These are phyloP conservation scores for Aurelia aurita DNA, from an alignment of 30 jellyfish, hydroid and myxozoan species.

Conservation along the genomic window DNA sequence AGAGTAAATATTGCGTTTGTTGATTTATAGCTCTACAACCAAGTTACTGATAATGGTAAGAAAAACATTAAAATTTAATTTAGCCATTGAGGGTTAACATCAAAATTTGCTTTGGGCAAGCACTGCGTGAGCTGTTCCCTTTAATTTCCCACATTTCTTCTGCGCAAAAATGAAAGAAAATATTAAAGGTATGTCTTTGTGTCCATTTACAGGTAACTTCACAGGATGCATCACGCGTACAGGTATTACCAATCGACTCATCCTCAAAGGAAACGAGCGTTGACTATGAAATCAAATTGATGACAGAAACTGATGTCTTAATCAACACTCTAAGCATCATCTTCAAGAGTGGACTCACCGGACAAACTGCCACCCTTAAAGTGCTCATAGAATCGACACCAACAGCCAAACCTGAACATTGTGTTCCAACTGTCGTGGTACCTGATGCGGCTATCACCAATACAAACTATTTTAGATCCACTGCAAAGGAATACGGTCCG, in stretches of 20 bases:
- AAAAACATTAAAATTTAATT: no score
- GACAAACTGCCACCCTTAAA: background rate
- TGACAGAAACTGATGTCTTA: background rate
- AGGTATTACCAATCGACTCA: background rate
- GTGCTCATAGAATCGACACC: slow-evolving; percentile 22
- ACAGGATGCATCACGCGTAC: background rate
- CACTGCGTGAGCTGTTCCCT: no score
- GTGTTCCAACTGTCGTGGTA: no score
- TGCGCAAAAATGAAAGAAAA: no score
- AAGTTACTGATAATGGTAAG: no score
- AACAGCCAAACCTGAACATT: background rate
- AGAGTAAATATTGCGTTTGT: no score
- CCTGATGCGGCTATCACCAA: background rate
- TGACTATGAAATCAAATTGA: slow-evolving; percentile 13
- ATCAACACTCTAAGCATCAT: background rate
- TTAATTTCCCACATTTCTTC: no score
- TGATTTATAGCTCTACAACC: no score
- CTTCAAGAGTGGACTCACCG: slow-evolving; percentile 25
- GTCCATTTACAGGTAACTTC: no score
- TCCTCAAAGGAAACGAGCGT: background rate
- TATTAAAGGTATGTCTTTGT: no score
- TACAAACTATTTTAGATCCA: background rate
- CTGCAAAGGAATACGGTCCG: slow-evolving; percentile 22
- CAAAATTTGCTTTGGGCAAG: no score
- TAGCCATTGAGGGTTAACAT: no score